Evolutionary conservation across 2,888 invertebrate species (phyloP), one percentile per base, ranked within the genome.

Genomic region (Tinea trinotella): DNA sequence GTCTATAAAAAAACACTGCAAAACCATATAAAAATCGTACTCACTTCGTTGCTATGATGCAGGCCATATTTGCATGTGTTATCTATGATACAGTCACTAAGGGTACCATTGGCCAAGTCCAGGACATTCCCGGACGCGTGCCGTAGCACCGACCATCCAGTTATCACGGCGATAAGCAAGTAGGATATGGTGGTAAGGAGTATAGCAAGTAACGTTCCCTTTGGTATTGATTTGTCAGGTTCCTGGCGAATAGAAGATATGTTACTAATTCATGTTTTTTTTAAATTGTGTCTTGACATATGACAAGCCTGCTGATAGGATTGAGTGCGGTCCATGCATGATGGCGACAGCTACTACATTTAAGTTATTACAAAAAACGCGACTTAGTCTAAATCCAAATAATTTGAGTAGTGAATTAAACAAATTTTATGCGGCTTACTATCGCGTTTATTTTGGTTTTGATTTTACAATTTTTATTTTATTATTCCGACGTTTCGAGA

Each of bases 171-270:
- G 87, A 98, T 96, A 20, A 92, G 53, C 40, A 99, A 70, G 74
- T 99, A 99, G 17, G 97, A 94, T 0, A 90, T 56, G 0, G 97
- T 94, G 0, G 98, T 97, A 13, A 98, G 85, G 0, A 93, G 59
- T 60, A 99, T 98, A 0, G 99, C 96, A 18, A 96, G 74, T 2
- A 99, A 84, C 0, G 99, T 99, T 54, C 99, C 99, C 73, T 97
- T 96, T 0, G 95, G 96, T 61, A 96, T 95, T 0, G 95, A 91
- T 58, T 89, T 91, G 81, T 93, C 93, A 0, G 96, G 96, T 79
- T 96, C 96, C 95, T 95, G 70, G 9, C 13, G 5, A n/a, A 36
- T 36, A 36, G n/a, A n/a, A 36, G 5, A n/a, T 36, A 24, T 5
- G n/a, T n/a, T n/a, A n/a, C n/a, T n/a, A n/a, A n/a, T n/a, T n/a